Evolutionary conservation across 53 echinoderm and acorn worm genomes (phyloP), one percentile per base, ranked within the genome.

Genomic region (Mesocentrotus franciscanus): DNA sequence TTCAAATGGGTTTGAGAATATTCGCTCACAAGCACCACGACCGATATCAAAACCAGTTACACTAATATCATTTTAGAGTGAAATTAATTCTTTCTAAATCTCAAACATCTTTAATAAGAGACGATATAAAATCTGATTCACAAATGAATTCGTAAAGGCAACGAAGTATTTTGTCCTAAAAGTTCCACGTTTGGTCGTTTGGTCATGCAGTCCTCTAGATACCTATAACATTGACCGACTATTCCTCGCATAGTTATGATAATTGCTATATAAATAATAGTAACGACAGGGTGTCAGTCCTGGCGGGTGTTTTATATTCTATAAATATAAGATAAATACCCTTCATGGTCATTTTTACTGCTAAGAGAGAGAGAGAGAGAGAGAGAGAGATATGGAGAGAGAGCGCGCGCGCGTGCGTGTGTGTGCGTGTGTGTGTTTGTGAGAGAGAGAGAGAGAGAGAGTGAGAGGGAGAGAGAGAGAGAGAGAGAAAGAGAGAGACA

Each of bases 291-390:
- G 81, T 81, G 81, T 81, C 81, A 42, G 20, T 36, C 81, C 81
- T 20, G 9, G 30, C 81, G 12, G 81, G 36, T 33, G 33, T 1
- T 75, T 30, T 33, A 42, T 81, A 35, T 78, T 81, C 81, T 81
- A 12, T 81, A 81, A 39, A 81, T 81, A 42, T 27, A 33, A 81
- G 81, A 36, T 39, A 81, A 81, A 81, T 81, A 81, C 20, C 18
- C 16, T 36, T 42, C 81, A 81, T 81, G 81, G 81, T 81, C 81
- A 81, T 49, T 81, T 81, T 10, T 81, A 36, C 81, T 81, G 76
- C 33, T 30, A 11, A 30, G 76, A 13, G 33, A 76, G 76, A 30
- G 33, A 30, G 33, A 30, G 76, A 30, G 14, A 76, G 76, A 76
- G 76, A 76, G 76, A 76, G 30, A 75, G 75, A 75, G 30, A 74